A percentile compares a stretch with the other conserved stretches of the same genome.
These are phyloP conservation scores for Zingel zingel DNA, from an alignment of 2,113 vertebrate species.

Conservation along the genomic window DNA sequence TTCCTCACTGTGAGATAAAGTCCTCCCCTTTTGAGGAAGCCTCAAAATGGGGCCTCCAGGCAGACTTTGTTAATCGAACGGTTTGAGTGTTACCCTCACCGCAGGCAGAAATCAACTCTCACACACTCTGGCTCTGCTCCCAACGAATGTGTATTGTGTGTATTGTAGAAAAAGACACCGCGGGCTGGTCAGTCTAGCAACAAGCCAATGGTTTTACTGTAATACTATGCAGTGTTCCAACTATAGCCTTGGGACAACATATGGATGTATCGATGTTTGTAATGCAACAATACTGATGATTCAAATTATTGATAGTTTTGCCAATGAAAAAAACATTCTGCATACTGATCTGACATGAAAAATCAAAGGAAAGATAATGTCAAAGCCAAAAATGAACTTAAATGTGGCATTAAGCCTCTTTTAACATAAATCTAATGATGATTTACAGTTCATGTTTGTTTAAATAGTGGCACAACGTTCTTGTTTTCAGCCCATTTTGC, in stretches of 20 bases:
- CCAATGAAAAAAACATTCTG: neutral
- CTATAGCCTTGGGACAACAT: neutral
- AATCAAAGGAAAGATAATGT: neutral
- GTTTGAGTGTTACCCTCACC: constrained; percentile 68
- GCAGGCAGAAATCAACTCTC: constrained; percentile 75
- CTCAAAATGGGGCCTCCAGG: constrained; percentile 68
- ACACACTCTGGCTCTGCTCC: constrained; percentile 48
- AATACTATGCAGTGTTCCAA: neutral
- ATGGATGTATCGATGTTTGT: neutral
- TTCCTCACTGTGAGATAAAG: constrained; percentile 50
- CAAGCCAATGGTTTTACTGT: neutral
- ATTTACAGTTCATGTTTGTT: neutral
- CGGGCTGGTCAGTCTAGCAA: constrained; percentile 8
- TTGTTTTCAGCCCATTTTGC: neutral
- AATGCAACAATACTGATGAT: neutral
- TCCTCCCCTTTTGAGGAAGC: constrained; percentile 34
- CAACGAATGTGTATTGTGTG: constrained; percentile 31
- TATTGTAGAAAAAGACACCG: constrained; percentile 39
- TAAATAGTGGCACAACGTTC: neutral
- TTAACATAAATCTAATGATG: neutral
- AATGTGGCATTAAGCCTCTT: neutral
- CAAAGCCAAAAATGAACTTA: neutral
- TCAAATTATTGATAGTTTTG: neutral
- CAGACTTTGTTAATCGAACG: constrained; percentile 71
- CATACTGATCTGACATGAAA: neutral